These are phyloP conservation scores for Falcaria lacertinaria DNA, from an alignment of 2,888 invertebrate genomes.

Conservation along the genomic window DNA sequence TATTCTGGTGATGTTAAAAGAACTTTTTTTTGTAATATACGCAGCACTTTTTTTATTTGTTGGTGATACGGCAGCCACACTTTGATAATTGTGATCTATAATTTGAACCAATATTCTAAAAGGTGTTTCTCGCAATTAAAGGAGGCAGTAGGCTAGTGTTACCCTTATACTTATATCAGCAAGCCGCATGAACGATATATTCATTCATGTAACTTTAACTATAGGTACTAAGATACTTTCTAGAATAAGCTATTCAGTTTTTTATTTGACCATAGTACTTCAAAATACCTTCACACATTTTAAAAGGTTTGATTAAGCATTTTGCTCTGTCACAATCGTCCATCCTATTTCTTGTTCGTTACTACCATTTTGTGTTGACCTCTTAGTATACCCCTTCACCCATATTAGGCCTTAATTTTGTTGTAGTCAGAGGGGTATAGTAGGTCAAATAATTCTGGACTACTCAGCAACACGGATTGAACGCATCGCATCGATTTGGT, in stretches of 20 bases:
- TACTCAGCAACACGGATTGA: conserved; percentile 31
- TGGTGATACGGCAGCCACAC: too few relatives aligned
- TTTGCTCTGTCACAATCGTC: conserved; percentile 39
- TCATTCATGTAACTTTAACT: too few relatives aligned
- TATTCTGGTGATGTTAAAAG: too few relatives aligned
- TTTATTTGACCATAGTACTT: conserved; percentile 16
- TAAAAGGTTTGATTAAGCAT: conserved; percentile 44
- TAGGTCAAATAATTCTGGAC: conserved; percentile 19
- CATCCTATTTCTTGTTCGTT: conserved; percentile 29
- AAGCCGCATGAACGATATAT: too few relatives aligned
- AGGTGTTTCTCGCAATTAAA: too few relatives aligned
- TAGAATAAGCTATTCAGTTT: neutral
- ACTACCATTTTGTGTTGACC: conserved; percentile 25
- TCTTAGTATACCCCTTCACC: conserved; percentile 1
- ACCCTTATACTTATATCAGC: too few relatives aligned
- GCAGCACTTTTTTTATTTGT: too few relatives aligned
- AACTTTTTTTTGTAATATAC: too few relatives aligned
- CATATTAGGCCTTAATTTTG: neutral
- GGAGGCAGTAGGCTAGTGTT: too few relatives aligned
- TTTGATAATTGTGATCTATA: too few relatives aligned
- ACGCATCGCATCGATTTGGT: conserved; percentile 51
- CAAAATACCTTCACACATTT: conserved; percentile 23
- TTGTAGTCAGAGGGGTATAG: neutral
- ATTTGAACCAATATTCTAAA: too few relatives aligned
- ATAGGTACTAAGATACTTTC: neutral